A percentile compares a stretch with the other conserved stretches of the same genome.
phyloP scores from a whole-genome alignment of 30 jellyfish, hydroid and myxozoan species.

The Sanderia malayensis region DNA sequence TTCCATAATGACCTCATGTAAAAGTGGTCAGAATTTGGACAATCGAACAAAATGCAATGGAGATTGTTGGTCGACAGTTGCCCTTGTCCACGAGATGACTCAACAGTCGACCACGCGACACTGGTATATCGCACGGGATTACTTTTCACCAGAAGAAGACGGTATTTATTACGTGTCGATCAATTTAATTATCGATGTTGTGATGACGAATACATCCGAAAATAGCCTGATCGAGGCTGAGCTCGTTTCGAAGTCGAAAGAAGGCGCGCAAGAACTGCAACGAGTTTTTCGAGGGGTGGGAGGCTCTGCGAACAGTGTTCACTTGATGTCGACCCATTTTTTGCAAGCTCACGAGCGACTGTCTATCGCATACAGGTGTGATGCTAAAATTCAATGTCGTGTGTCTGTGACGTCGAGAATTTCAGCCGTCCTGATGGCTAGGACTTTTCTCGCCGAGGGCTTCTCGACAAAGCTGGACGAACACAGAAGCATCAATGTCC shows the following conservation, averaged over 20 bases:
- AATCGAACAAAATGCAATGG: background rate
- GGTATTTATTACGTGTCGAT: constrained; percentile 59
- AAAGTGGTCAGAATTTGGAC: background rate
- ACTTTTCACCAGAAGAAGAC: constrained; percentile 31
- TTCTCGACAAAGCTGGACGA: constrained; percentile 26
- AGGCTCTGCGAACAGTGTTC: constrained; percentile 8
- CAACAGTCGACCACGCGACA: background rate
- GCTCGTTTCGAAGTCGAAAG: background rate
- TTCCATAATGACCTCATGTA: constrained; percentile 9
- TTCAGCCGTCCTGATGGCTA: constrained; percentile 51
- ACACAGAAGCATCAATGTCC: background rate
- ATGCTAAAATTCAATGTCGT: background rate
- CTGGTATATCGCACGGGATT: constrained; percentile 23
- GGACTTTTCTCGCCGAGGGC: constrained; percentile 35
- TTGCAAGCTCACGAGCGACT: constrained; percentile 34
- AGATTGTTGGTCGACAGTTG: constrained; percentile 10
- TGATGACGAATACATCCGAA: background rate
- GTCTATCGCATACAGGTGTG: constrained; percentile 25
- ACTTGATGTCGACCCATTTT: constrained; percentile 14
- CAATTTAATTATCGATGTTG: background rate
- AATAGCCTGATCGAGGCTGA: constrained; percentile 20
- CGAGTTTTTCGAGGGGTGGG: constrained; percentile 9
- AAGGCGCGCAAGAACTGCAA: background rate
- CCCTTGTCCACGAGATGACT: constrained; percentile 9
- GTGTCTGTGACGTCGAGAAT: constrained; percentile 26